Percentiles rank a stretch among this genome's conserved stretches.
These are phyloP conservation scores for Aurelia aurita DNA, from an alignment of 30 jellyfish, hydroid and myxozoan species.

Conservation along the genomic window DNA sequence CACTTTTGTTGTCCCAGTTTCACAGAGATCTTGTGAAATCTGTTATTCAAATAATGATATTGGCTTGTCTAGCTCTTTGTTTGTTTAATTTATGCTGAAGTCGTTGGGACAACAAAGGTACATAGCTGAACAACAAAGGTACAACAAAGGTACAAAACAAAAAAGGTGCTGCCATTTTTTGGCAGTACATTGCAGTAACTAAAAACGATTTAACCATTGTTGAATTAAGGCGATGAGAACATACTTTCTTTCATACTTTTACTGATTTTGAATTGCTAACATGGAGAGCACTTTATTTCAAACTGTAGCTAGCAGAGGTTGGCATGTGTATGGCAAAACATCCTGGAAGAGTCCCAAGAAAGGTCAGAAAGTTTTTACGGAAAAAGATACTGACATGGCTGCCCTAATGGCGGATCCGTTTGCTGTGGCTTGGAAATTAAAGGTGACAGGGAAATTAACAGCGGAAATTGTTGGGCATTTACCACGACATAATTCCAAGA, in stretches of 20 bases:
- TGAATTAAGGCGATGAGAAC: not conserved
- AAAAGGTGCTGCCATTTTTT: too few species aligned
- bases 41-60: too few species aligned
- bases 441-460: constrained; percentile 3
- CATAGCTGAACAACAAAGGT: too few species aligned
- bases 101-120: too few species aligned
- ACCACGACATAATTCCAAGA: constrained; percentile 11
- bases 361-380: constrained; percentile 25
- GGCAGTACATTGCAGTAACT: constrained; percentile 1
- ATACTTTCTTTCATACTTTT: not conserved
- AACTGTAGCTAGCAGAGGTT: constrained; percentile 39
- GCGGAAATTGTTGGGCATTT: constrained; percentile 7
- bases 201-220: not conserved
- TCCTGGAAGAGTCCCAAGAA: constrained; percentile 41
- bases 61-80: too few species aligned
- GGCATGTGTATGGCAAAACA: constrained; percentile 50
- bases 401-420: constrained; percentile 6
- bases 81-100: too few species aligned
- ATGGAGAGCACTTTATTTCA: constrained; percentile 3
- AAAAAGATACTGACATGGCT: not conserved
- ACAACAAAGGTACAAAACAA: too few species aligned
- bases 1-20: too few species aligned
- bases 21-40: too few species aligned
- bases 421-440: constrained; percentile 19
- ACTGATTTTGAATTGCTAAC: constrained; percentile 3